Base-by-base conservation (phyloP, 2,888 invertebrate genomes). In the Steinernema carpocapsae region DNA sequence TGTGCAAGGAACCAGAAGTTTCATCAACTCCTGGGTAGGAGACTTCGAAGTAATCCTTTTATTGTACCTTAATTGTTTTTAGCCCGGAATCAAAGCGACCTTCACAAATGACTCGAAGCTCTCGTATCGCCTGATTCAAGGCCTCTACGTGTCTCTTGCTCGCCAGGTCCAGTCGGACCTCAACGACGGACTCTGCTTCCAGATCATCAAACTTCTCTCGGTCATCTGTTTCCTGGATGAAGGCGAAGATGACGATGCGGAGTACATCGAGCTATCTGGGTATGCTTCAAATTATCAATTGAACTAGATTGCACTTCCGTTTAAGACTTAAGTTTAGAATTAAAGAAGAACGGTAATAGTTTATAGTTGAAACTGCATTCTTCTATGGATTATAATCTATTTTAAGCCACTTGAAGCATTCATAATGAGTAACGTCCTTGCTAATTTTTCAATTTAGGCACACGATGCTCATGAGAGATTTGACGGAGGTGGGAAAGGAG, bases 21-120 rank as follows among this genome's bases (percentile, higher is more conserved):
- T 56, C 56, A 56, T 56, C 14, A 56, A 56, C 56, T 22, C 56
- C 7, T 56, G 56, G 56, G 56, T 56, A 12, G 17, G 56, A n/a
- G n/a, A n/a, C n/a, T 56, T 26, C 19, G 12, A 26, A 14, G 7
- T 6, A 22, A 7, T 2, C 56, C 56, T 56, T 24, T 51, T 6
- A 7, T 6, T 51, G 51, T 19, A 19, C 51, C 14, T 19, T 19
- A 6, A 19, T 19, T 6, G 7, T 51, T 19, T 51, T 3, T 26
- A 56, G 56, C 56, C 56, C 6, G 56, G 56, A 4, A 56, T 56
- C 56, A 56, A 56, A 56, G 56, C 56, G 22, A 56, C 56, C 24
- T 56, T 56, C 56, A 56, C 14, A 12, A 56, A 12, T 26, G 56
- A 56, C 17, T 56, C 56, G 26, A 56, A 56, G 26, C 56, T 56